phyloP scores from a whole-genome alignment of 1,140 invertebrate genomes.

The Zaprionus gabonicus region DNA sequence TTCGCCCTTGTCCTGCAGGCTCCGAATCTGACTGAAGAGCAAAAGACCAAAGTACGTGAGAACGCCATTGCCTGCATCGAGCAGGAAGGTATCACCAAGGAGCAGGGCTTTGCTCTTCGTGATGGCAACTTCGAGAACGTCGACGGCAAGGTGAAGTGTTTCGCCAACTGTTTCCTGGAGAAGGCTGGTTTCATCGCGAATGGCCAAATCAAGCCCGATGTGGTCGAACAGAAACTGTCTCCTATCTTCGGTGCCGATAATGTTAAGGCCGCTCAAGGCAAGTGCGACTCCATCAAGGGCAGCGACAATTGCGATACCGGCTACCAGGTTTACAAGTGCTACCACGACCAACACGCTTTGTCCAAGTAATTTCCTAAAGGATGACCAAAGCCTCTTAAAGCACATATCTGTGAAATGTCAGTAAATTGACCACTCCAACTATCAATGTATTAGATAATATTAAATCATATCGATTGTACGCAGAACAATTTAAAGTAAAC shows the following conservation, averaged over 20 bases:
- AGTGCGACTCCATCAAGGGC: slow-evolving; percentile 59
- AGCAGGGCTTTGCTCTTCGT: slow-evolving; percentile 51
- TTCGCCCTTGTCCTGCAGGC: slow-evolving; percentile 18
- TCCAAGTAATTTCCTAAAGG: slow-evolving; percentile 26
- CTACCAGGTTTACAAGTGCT: slow-evolving; percentile 68
- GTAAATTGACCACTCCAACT: background rate
- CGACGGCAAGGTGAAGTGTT: slow-evolving; percentile 69
- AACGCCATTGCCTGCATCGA: slow-evolving; percentile 43
- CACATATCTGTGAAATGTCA: slow-evolving; percentile 36
- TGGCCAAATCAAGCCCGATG: slow-evolving; percentile 59
- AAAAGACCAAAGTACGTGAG: slow-evolving; percentile 52
- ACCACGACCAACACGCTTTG: slow-evolving; percentile 47
- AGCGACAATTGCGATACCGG: slow-evolving; percentile 67
- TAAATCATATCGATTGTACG: background rate
- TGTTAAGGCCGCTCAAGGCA: slow-evolving; percentile 54
- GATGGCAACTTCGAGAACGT: slow-evolving; percentile 52
- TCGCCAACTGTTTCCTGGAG: slow-evolving; percentile 74
- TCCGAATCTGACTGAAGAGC: slow-evolving; percentile 52
- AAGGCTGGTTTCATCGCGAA: slow-evolving; percentile 53
- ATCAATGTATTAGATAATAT: background rate
- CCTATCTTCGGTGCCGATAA: slow-evolving; percentile 48
- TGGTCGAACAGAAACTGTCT: slow-evolving; percentile 49
- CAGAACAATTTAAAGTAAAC: background rate
- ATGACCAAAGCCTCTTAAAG: slow-evolving; percentile 12
- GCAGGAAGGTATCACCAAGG: slow-evolving; percentile 73